phyloP scores from a whole-genome alignment of 2,888 invertebrate species.

The Adela reaumurella region DNA sequence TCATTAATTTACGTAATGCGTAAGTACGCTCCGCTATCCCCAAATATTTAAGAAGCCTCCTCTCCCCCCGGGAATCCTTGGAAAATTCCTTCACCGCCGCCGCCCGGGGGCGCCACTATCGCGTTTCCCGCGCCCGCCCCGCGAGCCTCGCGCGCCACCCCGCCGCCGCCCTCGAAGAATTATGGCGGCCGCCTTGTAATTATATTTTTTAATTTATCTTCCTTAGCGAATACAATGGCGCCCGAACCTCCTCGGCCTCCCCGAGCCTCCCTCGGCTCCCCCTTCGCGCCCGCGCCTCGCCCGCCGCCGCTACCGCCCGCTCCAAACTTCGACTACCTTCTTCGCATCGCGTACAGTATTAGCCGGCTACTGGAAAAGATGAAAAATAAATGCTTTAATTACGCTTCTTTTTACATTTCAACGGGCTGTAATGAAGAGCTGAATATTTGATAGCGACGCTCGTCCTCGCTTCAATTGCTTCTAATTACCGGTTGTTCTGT shows the following conservation, averaged over 20 bases:
- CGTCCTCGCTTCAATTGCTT: too few relatives aligned
- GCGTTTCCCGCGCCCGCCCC: conserved; percentile 17
- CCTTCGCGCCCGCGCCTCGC: not conserved
- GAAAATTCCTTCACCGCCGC: conserved; percentile 1
- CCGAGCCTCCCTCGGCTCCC: conserved; percentile 31
- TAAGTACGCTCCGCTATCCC: conserved; percentile 55
- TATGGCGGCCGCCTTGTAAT: conserved; percentile 65
- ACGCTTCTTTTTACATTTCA: conserved; percentile 17
- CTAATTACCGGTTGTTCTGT: conserved; percentile 21
- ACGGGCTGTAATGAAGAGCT: conserved; percentile 25
- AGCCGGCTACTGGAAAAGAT: conserved; percentile 50
- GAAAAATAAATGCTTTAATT: conserved; percentile 53
- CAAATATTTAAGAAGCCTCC: conserved; percentile 59
- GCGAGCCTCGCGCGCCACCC: conserved; percentile 23
- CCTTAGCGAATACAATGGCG: conserved; percentile 62
- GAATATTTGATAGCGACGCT: conserved; percentile 55
- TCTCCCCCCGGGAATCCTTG: conserved; percentile 12
- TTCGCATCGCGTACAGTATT: conserved; percentile 58
- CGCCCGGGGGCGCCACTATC: conserved; percentile 48
- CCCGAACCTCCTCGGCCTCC: conserved; percentile 50
- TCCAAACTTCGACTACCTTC: conserved; percentile 21
- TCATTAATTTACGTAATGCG: conserved; percentile 59
- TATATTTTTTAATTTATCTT: conserved; percentile 71
- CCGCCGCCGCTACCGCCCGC: not conserved
- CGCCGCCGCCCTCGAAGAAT: conserved; percentile 50